Base-by-base conservation (phyloP, 2,888 invertebrate genomes). In the Tenthredo mesomela region DNA sequence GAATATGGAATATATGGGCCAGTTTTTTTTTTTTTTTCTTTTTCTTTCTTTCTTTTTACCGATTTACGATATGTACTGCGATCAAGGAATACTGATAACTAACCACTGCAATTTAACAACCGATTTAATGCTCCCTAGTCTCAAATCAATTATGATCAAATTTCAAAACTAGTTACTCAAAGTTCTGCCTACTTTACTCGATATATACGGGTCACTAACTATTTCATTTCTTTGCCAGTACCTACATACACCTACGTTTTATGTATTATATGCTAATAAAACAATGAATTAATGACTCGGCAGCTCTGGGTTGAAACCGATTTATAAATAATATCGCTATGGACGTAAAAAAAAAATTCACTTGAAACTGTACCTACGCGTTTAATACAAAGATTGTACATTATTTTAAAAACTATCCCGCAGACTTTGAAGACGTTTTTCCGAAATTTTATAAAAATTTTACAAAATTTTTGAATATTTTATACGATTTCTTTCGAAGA, bases 61-160 rank as follows among this genome's bases (percentile, higher is more conserved):
- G 58, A 61, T 80, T 80, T 40, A 80, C 25, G 33, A 50, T 50
- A n/a, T n/a, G n/a, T n/a, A n/a, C n/a, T n/a, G 33, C 2, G 50
- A 29, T 25, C 67, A 1, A 33, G 21, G 25, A 67, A 6, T 7
- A 33, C 67, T 29, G 61, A 25, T 61, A 25, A n/a, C 21, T 37
- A 70, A 29, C 70, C 9, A 37, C 18, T 18, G 9, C 47, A 25
- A 21, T 43, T 37, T 73, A 73, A 43, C 9, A 21, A 43, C n/a
- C 7, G 0, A 21, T 12, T 43, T 7, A 18, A n/a, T 10, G 10
- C 71, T 43, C 21, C 71, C 71, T 10, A 43, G 6, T 21, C 37
- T 40, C 43, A 29, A 73, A 73, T 73, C 71, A 43, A 73, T 73
- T 73, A 43, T 73, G 71, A 73, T 73, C 71, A 9, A 43, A 73